Base-by-base conservation (phyloP, 2,797 vertebrate genomes). In the Crax fasciolata region DNA sequence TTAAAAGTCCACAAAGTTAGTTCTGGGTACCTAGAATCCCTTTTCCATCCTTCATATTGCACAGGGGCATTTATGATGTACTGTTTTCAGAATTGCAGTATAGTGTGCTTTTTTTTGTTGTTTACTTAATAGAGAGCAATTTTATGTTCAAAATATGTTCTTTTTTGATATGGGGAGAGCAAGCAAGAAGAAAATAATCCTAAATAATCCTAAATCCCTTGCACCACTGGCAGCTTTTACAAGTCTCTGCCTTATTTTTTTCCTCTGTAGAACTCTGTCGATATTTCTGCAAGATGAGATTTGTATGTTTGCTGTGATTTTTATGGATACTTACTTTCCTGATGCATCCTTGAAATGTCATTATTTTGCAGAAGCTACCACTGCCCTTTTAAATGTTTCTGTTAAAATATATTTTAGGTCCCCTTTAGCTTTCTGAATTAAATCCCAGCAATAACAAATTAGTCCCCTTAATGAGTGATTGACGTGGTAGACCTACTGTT, bases 301-400 rank as follows among this genome's bases (percentile, higher is more conserved):
- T 68, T 81, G 21, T 70, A 38, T 51, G 27, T 79, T 87, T 93
- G 21, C 24, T 82, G 25, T 76, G 28, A 48, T 90, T 87, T 93
- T 93, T 86, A 52, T 28, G 70, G 30, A 8, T 79, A 16, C 23
- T 70, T 70, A 68, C 25, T 82, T 94, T 81, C 59, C 39, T 48
- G 76, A 35, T 52, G 30, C 32, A 43, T 86, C 32, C 77, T 85
- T 95, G 85, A 97, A 93, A 95, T 89, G 63, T 77, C 52, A 65
- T 82, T 95, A 46, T 52, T 93, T 89, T 84, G n/a, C 48, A 74
- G 59, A 80, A 84, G 79, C 95, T 90, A 87, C 27, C 28, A 32
- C 12, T 95, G 77, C 86, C 80, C 77, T 97, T 94, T 92, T 54
- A 70, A 84, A 79, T 59, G 2, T 21, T 54, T 79, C 58, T 76